Conservation (phyloP, 2,113 vertebrate species). For the Garra rufa region DNA sequence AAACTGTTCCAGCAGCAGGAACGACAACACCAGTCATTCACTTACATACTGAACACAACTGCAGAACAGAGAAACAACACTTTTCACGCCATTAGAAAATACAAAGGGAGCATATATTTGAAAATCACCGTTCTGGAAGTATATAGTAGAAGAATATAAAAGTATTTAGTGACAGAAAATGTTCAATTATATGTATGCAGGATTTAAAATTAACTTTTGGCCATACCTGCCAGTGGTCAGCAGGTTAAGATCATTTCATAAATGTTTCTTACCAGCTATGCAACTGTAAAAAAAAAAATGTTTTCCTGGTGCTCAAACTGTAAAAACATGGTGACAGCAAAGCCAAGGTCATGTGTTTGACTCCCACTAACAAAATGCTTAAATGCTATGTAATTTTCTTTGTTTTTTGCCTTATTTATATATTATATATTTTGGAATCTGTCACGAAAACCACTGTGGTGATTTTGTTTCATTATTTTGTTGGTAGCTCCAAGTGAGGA, state of each 20-base stretch:
- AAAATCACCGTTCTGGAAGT: neutral
- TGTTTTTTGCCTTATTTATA: no score
- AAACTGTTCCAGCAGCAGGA: conserved; percentile 21
- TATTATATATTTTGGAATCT: no score
- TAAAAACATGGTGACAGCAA: neutral
- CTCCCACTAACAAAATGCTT: neutral
- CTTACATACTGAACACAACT: conserved; percentile 11
- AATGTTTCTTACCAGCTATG: neutral
- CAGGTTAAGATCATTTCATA: neutral
- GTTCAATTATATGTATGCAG: neutral
- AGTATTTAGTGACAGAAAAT: neutral
- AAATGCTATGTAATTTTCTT: neutral
- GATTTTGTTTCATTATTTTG: neutral
- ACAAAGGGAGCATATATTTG: neutral
- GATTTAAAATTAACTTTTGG: neutral
- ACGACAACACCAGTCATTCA: neutral
- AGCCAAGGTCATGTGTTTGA: neutral
- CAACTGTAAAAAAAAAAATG: neutral
- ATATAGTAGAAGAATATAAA: neutral
- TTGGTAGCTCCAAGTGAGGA: neutral
- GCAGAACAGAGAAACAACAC: neutral
- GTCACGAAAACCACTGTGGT: neutral
- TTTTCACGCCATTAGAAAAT: neutral
- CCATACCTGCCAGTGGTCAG: neutral
- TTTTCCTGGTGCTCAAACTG: neutral